Conservation (phyloP, 1,140 invertebrate genomes). For the Sitodiplosis mosellana region DNA sequence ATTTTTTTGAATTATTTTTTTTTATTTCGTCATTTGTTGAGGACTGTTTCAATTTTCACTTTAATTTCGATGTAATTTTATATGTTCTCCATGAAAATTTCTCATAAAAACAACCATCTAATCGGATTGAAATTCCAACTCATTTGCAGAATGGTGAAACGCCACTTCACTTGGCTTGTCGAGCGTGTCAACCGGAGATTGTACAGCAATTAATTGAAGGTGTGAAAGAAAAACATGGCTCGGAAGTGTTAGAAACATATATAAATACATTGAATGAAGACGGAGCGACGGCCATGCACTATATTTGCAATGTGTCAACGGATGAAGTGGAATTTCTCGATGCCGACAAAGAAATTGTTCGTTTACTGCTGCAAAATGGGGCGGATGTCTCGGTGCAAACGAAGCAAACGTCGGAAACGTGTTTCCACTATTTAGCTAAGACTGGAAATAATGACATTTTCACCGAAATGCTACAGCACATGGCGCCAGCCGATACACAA, state of each 20-base stretch:
- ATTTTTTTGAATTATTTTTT: not conserved
- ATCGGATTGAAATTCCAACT: too few species aligned
- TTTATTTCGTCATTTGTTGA: too few species aligned
- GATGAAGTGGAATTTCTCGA: constrained; percentile 50
- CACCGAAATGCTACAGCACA: constrained; percentile 78
- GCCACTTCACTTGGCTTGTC: constrained; percentile 76
- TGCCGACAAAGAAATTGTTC: constrained; percentile 80
- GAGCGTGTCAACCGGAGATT: constrained; percentile 68
- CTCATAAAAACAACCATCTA: not conserved
- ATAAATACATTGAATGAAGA: constrained; percentile 72
- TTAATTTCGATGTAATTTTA: not conserved
- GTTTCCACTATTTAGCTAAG: constrained; percentile 85
- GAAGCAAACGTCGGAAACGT: constrained; percentile 74
- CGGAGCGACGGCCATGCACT: constrained; percentile 87
- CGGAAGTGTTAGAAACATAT: constrained; percentile 48
- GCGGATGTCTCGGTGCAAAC: constrained; percentile 75
- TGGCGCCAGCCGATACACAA: constrained; percentile 72
- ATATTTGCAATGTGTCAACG: constrained; percentile 60
- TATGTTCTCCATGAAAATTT: not conserved
- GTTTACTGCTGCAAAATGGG: constrained; percentile 70
- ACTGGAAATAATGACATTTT: constrained; percentile 92
- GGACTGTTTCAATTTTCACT: not conserved
- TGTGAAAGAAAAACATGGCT: constrained; percentile 53
- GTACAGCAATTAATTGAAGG: constrained; percentile 70
- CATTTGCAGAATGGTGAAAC: constrained; percentile 76